Evolutionary conservation across 2,797 vertebrate species (phyloP).

Genomic region (Tangara arthus): DNA sequence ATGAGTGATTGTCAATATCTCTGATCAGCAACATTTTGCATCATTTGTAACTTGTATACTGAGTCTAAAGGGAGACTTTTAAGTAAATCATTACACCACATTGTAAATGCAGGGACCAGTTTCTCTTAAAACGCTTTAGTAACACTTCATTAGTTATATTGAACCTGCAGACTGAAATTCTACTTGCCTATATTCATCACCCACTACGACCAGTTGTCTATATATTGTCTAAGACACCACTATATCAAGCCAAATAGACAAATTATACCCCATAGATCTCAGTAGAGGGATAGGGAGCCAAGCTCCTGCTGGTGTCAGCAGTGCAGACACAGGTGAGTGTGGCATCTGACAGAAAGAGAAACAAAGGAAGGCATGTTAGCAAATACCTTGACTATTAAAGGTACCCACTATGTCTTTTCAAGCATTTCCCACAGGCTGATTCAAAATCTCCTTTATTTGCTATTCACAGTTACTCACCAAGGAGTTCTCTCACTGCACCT

Average conservation of each 20-base stretch:
- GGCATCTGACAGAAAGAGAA: not conserved
- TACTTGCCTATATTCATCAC: constrained; percentile 53
- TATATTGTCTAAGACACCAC: constrained; percentile 42
- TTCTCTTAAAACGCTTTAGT: constrained; percentile 62
- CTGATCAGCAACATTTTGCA: constrained; percentile 65
- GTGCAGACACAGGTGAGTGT: not conserved
- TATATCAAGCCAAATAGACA: constrained; percentile 43
- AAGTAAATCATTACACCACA: constrained; percentile 66
- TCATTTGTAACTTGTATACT: constrained; percentile 66
- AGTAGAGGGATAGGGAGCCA: not conserved
- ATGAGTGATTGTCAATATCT: constrained; percentile 67
- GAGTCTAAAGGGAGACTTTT: constrained; percentile 50
- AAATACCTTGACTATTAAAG: not conserved
- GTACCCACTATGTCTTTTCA: not conserved
- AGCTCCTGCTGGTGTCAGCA: not conserved
- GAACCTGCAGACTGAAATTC: constrained; percentile 61
- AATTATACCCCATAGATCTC: constrained; percentile 22
- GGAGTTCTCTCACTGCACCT: not conserved
- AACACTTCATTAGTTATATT: constrained; percentile 73
- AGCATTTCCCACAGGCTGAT: not conserved
- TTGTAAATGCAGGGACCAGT: constrained; percentile 62
- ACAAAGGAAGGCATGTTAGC: constrained; percentile 1
- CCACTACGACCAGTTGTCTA: constrained; percentile 32
- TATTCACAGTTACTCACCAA: not conserved
- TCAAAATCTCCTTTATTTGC: not conserved